These are phyloP conservation scores for Saguinus midas DNA, from an alignment of 2,113 vertebrate species.

Conservation along the genomic window DNA sequence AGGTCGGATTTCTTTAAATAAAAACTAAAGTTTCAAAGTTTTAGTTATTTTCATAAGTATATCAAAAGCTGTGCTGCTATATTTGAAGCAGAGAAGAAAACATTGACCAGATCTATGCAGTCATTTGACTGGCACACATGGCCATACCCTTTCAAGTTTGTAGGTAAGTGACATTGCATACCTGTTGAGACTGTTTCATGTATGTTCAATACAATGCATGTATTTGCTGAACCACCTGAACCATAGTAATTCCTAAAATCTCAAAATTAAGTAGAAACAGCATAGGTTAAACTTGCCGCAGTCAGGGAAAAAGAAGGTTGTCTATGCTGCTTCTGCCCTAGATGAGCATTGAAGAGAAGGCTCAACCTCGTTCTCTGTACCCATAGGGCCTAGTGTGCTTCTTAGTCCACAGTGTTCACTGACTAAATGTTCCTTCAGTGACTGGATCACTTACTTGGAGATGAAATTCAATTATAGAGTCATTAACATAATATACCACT, in stretches of 20 bases:
- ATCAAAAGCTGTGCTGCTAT: not conserved
- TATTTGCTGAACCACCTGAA: not conserved
- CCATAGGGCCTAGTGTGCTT: not conserved
- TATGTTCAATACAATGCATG: not conserved
- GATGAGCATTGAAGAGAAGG: not conserved
- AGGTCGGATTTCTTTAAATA: conserved; percentile 24
- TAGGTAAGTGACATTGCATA: not conserved
- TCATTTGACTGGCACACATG: not conserved
- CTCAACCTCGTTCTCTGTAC: not conserved
- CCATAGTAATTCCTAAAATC: not conserved
- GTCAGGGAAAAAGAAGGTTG: not conserved
- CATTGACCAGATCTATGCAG: not conserved
- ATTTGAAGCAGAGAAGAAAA: not conserved
- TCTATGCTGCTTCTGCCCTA: not conserved
- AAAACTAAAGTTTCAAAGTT: conserved; percentile 28
- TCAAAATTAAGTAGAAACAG: not conserved
- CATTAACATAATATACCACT: not conserved
- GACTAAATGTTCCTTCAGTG: not conserved
- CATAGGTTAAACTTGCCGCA: not conserved
- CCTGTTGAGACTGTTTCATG: not conserved
- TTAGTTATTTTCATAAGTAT: not conserved
- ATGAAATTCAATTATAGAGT: not conserved
- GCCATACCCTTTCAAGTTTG: not conserved
- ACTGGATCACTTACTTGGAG: not conserved
- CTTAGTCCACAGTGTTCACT: not conserved